A percentile compares a stretch with the other conserved stretches of the same genome.
Conservation (phyloP, 1,140 invertebrate genomes). For the Formica exsecta region DNA sequence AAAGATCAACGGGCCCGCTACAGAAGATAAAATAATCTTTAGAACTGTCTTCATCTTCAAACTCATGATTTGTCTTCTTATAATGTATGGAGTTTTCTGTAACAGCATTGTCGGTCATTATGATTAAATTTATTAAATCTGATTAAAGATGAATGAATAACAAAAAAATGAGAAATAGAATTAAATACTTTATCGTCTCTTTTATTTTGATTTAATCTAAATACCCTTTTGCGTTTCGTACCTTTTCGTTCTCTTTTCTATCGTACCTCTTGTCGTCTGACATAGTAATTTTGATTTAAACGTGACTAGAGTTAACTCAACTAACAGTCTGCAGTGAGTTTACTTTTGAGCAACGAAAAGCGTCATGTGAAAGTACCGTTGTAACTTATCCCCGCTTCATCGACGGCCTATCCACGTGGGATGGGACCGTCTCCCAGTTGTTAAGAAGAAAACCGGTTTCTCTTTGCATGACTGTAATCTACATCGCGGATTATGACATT, state of each 20-base stretch:
- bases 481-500: neutral
- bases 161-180: neutral
- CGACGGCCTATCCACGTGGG: conserved; percentile 23
- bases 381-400: conserved; percentile 62
- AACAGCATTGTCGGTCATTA: neutral
- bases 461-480: neutral
- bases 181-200: neutral
- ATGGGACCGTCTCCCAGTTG: neutral
- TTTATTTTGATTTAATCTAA: neutral
- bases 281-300: conserved; percentile 51
- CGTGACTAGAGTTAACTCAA: conserved; percentile 14
- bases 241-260: conserved; percentile 53
- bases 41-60: conserved; percentile 77
- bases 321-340: neutral
- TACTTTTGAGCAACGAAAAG: conserved; percentile 38
- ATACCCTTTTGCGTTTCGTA: conserved; percentile 26
- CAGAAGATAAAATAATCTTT: conserved; percentile 74
- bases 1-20: conserved; percentile 72
- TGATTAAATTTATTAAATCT: neutral
- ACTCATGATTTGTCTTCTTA: conserved; percentile 60
- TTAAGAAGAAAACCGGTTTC: conserved; percentile 52
- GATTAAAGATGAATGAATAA: conserved; percentile 10
- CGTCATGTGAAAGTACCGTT: conserved; percentile 69
- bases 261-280: conserved; percentile 47
- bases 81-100: conserved; percentile 11